Evolutionary conservation across 2,113 vertebrate genomes (phyloP).

Genomic region (Gracilinanus agilis): DNA sequence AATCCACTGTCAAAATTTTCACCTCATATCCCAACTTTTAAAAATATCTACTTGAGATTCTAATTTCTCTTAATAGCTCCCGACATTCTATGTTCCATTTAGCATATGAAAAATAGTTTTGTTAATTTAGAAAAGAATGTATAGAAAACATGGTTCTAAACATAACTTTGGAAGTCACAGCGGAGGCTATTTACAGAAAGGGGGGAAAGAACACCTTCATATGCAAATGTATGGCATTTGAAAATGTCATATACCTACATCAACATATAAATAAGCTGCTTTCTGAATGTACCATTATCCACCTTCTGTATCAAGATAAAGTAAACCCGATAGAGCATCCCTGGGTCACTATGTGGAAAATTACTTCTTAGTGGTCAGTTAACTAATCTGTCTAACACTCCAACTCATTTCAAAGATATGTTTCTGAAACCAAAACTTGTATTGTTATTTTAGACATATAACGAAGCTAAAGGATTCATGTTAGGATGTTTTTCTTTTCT

Average conservation of each 20-base stretch:
- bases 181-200: constrained; percentile 83
- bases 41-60: too few species aligned
- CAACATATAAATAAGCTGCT: constrained; percentile 88
- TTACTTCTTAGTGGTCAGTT: constrained; percentile 68
- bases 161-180: constrained; percentile 75
- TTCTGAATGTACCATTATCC: constrained; percentile 68
- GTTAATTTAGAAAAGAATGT: constrained; percentile 65
- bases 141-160: constrained; percentile 72
- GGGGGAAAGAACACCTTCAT: constrained; percentile 81
- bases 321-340: constrained; percentile 67
- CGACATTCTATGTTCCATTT: not conserved
- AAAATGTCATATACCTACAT: constrained; percentile 89
- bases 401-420: constrained; percentile 40
- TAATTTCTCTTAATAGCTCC: too few species aligned
- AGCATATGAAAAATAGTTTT: constrained; percentile 56
- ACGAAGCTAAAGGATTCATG: constrained; percentile 12
- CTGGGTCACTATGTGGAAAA: constrained; percentile 40
- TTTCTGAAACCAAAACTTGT: not conserved
- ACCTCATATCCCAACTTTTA: too few species aligned
- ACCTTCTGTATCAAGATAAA: constrained; percentile 80
- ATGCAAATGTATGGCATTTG: constrained; percentile 91
- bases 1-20: constrained; percentile 7
- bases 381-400: constrained; percentile 28
- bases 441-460: not conserved
- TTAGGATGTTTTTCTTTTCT: not conserved